Conservation (phyloP, 2,888 invertebrate genomes). For the Muscina levida region DNA sequence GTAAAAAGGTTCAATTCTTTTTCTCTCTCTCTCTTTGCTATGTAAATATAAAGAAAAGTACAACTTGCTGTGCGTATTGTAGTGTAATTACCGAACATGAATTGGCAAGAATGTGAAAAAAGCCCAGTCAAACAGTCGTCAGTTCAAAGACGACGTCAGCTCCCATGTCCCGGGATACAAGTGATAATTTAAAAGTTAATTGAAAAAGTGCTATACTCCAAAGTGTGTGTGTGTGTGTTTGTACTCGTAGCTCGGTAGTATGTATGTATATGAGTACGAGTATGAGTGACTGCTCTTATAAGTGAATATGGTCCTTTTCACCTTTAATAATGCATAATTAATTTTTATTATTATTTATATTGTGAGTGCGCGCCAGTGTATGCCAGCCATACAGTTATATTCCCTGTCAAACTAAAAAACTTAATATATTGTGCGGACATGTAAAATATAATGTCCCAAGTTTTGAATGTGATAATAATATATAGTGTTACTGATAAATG, state of each 20-base stretch:
- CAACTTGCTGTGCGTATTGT: slow-evolving; percentile 32
- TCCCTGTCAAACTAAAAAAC: slow-evolving; percentile 7
- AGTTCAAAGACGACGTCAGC: too few species aligned
- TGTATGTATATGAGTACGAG: too few species aligned
- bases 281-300: neutral
- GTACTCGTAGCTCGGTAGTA: too few species aligned
- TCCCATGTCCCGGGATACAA: neutral
- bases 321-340: slow-evolving; percentile 32
- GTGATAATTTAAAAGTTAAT: slow-evolving; percentile 52
- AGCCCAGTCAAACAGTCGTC: too few species aligned
- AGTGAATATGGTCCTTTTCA: slow-evolving; percentile 21
- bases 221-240: too few species aligned
- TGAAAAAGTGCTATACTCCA: slow-evolving; percentile 47
- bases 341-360: slow-evolving; percentile 10
- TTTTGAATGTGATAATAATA: too few species aligned
- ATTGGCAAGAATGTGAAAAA: slow-evolving; percentile 36
- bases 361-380: too few species aligned
- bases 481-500: too few species aligned
- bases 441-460: neutral
- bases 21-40: too few species aligned
- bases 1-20: too few species aligned
- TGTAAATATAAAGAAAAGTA: neutral
- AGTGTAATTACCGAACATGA: slow-evolving; percentile 52
- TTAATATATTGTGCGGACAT: neutral
- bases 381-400: too few species aligned